Conservation (phyloP, 2,888 invertebrate species). For the Orthosia gothica region DNA sequence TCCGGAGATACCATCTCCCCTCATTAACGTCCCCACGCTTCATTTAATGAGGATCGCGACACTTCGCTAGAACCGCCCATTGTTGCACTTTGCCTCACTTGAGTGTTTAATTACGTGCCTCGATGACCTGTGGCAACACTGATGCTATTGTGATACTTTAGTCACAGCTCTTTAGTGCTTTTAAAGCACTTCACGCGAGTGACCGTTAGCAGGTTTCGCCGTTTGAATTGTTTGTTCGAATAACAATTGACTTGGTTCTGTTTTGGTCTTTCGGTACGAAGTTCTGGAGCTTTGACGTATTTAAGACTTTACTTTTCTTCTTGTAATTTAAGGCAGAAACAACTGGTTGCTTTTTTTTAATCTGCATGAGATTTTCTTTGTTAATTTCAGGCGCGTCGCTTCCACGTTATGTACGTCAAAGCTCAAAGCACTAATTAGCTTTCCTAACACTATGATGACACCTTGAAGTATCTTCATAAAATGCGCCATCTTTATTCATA, state of each 20-base stretch:
- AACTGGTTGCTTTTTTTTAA: not conserved
- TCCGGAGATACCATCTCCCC: constrained; percentile 82
- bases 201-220: constrained; percentile 34
- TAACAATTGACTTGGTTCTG: constrained; percentile 12
- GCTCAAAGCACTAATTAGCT: constrained; percentile 16
- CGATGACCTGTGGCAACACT: constrained; percentile 65
- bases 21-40: constrained; percentile 85
- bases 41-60: constrained; percentile 84
- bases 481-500: constrained; percentile 71
- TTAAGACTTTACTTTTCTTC: not conserved
- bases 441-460: constrained; percentile 12
- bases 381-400: not conserved
- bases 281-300: not conserved
- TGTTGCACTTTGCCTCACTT: constrained; percentile 74
- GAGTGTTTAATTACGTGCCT: constrained; percentile 71
- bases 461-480: constrained; percentile 30
- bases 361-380: not conserved
- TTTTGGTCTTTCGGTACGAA: not conserved
- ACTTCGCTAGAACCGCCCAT: constrained; percentile 74
- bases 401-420: not conserved
- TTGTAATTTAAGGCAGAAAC: not conserved
- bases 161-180: constrained; percentile 42
- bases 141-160: constrained; percentile 56
- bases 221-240: constrained; percentile 28
- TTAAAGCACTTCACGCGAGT: constrained; percentile 33